phyloP scores from a whole-genome alignment of 2,888 invertebrate genomes.

The Pollenia angustigena region DNA sequence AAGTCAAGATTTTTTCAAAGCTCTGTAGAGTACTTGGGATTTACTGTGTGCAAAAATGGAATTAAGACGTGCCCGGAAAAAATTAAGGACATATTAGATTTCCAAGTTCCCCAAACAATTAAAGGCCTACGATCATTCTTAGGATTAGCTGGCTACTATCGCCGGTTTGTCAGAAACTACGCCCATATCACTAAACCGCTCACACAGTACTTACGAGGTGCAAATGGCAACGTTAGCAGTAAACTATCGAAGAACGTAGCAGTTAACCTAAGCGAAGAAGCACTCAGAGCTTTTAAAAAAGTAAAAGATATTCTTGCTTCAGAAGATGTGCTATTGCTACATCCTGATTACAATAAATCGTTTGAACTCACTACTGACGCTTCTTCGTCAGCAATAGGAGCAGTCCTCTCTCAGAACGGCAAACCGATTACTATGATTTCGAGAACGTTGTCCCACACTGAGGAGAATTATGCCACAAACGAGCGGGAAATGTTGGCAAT shows the following conservation, averaged over 20 bases:
- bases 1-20: background rate
- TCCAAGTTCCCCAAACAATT: constrained; percentile 22
- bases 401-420: constrained; percentile 24
- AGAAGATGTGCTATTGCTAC: constrained; percentile 46
- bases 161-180: constrained; percentile 56
- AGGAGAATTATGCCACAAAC: constrained; percentile 34
- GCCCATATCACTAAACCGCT: constrained; percentile 44
- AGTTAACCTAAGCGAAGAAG: constrained; percentile 21
- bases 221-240: constrained; percentile 52
- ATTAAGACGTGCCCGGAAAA: constrained; percentile 27
- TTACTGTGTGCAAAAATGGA: constrained; percentile 7
- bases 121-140: constrained; percentile 34
- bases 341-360: constrained; percentile 49
- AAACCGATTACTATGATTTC: constrained; percentile 18
- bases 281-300: constrained; percentile 2
- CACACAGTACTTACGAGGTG: constrained; percentile 57
- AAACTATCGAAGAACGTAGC: constrained; percentile 12
- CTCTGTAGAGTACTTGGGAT: background rate
- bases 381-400: constrained; percentile 43
- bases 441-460: constrained; percentile 1
- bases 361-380: constrained; percentile 64
- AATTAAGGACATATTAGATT: constrained; percentile 3
- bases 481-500: constrained; percentile 29
- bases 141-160: constrained; percentile 40
- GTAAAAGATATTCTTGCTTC: constrained; percentile 55